Percentiles rank a stretch among this genome's conserved stretches.
phyloP scores from a whole-genome alignment of 2,113 vertebrate species.

The Columba janthina region DNA sequence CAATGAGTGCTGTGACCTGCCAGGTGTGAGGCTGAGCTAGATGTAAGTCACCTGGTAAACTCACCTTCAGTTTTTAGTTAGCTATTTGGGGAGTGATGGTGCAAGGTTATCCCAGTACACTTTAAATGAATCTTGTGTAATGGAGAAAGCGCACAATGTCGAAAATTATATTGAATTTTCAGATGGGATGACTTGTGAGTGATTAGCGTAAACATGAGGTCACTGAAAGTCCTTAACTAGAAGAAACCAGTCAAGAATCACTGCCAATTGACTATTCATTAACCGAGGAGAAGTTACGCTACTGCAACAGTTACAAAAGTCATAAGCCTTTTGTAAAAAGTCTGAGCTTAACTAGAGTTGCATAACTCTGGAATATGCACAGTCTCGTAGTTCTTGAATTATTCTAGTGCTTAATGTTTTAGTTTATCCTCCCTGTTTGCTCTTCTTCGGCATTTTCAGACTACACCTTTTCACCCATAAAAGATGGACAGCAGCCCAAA shows the following conservation, averaged over 20 bases:
- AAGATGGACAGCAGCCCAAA: not conserved
- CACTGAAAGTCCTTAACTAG: not conserved
- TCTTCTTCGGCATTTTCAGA: not conserved
- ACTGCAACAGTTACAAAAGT: not conserved
- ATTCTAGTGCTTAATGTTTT: not conserved
- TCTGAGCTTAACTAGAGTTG: not conserved
- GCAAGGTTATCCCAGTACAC: not conserved
- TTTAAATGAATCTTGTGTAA: not conserved
- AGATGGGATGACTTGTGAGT: not conserved
- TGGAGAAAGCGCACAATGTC: not conserved
- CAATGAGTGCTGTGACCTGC: not conserved
- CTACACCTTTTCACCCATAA: not conserved
- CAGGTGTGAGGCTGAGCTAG: not conserved
- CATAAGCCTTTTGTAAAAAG: not conserved
- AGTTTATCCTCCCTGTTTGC: not conserved
- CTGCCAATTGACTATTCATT: not conserved
- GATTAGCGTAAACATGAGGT: not conserved
- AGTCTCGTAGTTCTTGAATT: not conserved
- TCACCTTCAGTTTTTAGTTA: not conserved
- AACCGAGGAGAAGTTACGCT: not conserved
- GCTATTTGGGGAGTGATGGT: not conserved
- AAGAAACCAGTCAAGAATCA: not conserved
- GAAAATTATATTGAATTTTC: not conserved
- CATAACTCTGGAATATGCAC: not conserved
- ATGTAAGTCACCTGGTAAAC: not conserved